Evolutionary conservation across 2,113 vertebrate genomes (phyloP), one percentile per base, ranked within the genome.

Genomic region (Rhineura floridana): DNA sequence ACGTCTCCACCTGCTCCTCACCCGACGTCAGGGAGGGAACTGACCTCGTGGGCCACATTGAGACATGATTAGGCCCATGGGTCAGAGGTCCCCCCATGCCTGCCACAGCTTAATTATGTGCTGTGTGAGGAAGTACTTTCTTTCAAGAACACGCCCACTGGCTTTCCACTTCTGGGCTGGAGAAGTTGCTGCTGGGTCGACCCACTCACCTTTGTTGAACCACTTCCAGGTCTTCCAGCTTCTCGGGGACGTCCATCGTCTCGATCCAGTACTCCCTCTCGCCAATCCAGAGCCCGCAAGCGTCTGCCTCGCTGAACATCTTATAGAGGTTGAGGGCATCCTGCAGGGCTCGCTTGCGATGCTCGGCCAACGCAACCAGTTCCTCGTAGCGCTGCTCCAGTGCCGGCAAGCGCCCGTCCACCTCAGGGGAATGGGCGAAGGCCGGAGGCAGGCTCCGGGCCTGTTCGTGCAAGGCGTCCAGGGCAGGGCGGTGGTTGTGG

Each of bases 231-330:
- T 99, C 98, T 90, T 99, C 98, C 87, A 99, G 96, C 52, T 97
- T 98, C 84, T 98, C 97, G 0, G 98, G 99, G 36, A 99, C 97
- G 10, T 97, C 96, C 97, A 99, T 97, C 90, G 96, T 85, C 1
- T 98, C 93, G 19, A 99, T 96, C 99, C 99, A 99, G 95, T 98
- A 97, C 92, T 99, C 98, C 94, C 99, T 98, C 94, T 99, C 98
- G 0, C 96, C 98, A 88, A 99, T 97, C 99, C 99, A 99, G 33
- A 98, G 97, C 88, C 96, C 97, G 44, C 99, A 99, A 91, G 99
- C 99, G 1, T 97, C 97, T 0, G 99, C 98, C 94, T 99, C 98
- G 21, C 98, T 98, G 90, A 98, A 98, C 98, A 98, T 98, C 93
- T 98, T 98, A 94, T 98, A 98, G 33, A 98, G 93, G 0, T 98